Base-by-base conservation (phyloP, 2,113 vertebrate genomes). In the Mus musculus region DNA sequence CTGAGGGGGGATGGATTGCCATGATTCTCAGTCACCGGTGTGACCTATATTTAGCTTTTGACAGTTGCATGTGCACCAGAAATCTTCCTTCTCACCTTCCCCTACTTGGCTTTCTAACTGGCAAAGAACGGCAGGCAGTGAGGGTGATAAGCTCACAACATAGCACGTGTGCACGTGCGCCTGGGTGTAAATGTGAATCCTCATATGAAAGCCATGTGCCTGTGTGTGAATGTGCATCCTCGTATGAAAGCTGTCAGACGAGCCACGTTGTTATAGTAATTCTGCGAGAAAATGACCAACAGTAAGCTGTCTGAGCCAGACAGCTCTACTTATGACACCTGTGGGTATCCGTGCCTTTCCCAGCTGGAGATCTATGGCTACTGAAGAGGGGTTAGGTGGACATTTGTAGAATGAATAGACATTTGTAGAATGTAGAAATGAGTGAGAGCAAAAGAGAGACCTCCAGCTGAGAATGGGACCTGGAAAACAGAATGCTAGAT, bases 11-110 rank as follows among this genome's bases (percentile, higher is more conserved):
- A 67, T 39, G 81, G 28, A 33, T 86, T 84, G 36, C 63, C 46
- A 88, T 20, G 52, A 71, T 75, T 96, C 93, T 89, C 69, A 82
- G 26, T 80, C 78, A 75, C 28, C 67, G n/a, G 1, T 33, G 14
- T 59, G 84, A 88, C 80, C 93, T 97, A 97, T 94, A 94, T 97
- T 96, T 97, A 97, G 91, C 93, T 90, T 72, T 17, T 95, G 86
- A 96, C 94, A 91, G 94, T 91, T 90, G 78, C 84, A 71, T 71
- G 36, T 8, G 33, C 42, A 95, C 89, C 71, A 93, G 88, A 88
- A 65, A 88, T 95, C 10, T 96, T 82, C 89, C 78, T 96, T 96
- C 93, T 93, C 96, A 94, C 92, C 88, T 85, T 91, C 85, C 75
- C 73, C 24, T 46, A 56, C 84, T 88, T 94, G 96, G 90, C 96